These are phyloP conservation scores for Drosophila parabipectinata DNA, from an alignment of 1,140 invertebrate genomes.

Conservation along the genomic window DNA sequence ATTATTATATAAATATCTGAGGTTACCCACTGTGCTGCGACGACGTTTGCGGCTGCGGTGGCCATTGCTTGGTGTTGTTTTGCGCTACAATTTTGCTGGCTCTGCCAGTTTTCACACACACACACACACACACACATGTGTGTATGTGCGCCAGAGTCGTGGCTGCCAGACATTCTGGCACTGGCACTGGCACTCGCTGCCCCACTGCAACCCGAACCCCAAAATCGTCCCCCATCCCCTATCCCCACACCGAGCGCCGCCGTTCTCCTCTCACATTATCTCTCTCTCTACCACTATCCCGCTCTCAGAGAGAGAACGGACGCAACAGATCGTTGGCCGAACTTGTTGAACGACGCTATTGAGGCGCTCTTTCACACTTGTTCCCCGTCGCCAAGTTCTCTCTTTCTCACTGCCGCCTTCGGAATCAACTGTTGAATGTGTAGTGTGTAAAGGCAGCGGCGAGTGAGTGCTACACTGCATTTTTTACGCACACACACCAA, in stretches of 20 bases:
- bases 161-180: slow-evolving; percentile 82
- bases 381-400: slow-evolving; percentile 5
- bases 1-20: no score
- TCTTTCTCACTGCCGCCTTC: slow-evolving; percentile 9
- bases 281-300: not conserved
- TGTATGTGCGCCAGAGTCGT: slow-evolving; percentile 61
- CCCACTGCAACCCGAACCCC: slow-evolving; percentile 15
- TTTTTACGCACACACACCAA: slow-evolving; percentile 37
- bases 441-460: slow-evolving; percentile 44
- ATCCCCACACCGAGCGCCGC: slow-evolving; percentile 13
- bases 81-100: slow-evolving; percentile 77
- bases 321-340: slow-evolving; percentile 63
- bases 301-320: slow-evolving; percentile 3
- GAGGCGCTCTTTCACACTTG: slow-evolving; percentile 8
- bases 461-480: slow-evolving; percentile 36
- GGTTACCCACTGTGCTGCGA: slow-evolving; percentile 56
- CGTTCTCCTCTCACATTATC: not conserved
- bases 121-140: not conserved
- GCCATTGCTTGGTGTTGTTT: slow-evolving; percentile 38
- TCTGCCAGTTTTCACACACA: slow-evolving; percentile 58
- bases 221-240: slow-evolving; percentile 7
- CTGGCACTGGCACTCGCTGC: slow-evolving; percentile 41
- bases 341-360: slow-evolving; percentile 61
- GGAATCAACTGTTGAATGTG: slow-evolving; percentile 78
- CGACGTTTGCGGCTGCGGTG: slow-evolving; percentile 40